Evolutionary conservation across 2,888 invertebrate genomes (phyloP).

Genomic region (Amphipoea oculea): DNA sequence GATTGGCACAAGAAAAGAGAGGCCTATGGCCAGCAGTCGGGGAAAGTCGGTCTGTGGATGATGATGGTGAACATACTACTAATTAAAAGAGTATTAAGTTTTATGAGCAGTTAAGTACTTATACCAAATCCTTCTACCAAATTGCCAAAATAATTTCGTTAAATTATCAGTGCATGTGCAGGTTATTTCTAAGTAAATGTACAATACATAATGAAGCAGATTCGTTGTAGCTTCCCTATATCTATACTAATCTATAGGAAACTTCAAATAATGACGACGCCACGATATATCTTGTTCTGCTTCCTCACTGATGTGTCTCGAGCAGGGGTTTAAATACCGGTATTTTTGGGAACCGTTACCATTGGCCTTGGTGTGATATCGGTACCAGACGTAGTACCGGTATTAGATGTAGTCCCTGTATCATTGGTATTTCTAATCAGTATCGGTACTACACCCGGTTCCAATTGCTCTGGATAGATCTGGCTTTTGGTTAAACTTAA

Average conservation of each 20-base stretch:
- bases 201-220: background rate
- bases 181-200: background rate
- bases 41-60: no score
- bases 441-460: no score
- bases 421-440: no score
- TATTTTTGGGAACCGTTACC: no score
- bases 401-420: no score
- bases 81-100: background rate
- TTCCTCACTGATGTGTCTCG: background rate
- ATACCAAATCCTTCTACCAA: background rate
- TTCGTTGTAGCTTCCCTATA: background rate
- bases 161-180: background rate
- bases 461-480: no score
- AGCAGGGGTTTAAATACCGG: background rate
- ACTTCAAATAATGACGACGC: slow-evolving; percentile 3
- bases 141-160: background rate
- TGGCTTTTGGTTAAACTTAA: no score
- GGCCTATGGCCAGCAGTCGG: no score
- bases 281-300: background rate
- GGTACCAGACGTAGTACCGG: no score
- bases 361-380: no score
- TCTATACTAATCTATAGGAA: background rate
- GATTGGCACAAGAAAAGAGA: no score
- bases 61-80: background rate
- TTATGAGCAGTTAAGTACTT: background rate